A percentile compares a stretch with the other conserved stretches of the same genome.
Conservation (phyloP, 2,888 invertebrate species). For the Erebia ligea region DNA sequence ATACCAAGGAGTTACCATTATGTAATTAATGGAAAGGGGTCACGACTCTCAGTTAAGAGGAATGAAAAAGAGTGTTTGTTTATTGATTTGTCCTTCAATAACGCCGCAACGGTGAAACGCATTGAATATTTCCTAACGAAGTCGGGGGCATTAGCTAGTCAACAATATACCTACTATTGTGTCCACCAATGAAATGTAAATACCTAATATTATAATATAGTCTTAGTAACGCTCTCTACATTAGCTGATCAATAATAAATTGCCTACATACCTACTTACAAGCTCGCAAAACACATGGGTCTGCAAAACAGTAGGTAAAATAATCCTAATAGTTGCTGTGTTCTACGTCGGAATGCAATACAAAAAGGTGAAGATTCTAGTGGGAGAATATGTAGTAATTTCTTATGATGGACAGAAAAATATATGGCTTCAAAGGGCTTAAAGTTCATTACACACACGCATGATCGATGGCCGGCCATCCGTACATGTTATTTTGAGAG, state of each 20-base stretch:
- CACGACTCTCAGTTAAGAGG: no score
- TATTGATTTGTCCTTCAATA: no score
- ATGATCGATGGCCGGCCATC: constrained; percentile 43
- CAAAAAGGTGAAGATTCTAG: constrained; percentile 10
- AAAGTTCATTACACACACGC: constrained; percentile 35
- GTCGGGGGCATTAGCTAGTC: no score
- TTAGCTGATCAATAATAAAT: background rate
- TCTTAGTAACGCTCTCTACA: background rate
- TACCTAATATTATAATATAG: no score
- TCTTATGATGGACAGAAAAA: constrained; percentile 33
- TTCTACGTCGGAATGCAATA: constrained; percentile 12
- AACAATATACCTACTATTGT: no score
- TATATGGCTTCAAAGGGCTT: constrained; percentile 28
- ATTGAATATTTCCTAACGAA: no score
- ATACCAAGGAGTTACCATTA: no score
- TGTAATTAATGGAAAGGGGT: no score
- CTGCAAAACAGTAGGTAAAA: background rate
- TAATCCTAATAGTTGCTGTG: background rate
- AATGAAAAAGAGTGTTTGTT: no score
- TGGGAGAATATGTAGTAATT: constrained; percentile 28
- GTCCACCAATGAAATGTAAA: no score
- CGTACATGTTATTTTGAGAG: constrained; percentile 47
- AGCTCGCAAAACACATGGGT: background rate
- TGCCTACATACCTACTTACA: no score
- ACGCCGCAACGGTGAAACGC: no score